Evolutionary conservation across 2,797 vertebrate species (phyloP), one percentile per base, ranked within the genome.

Genomic region (Manis pentadactyla): DNA sequence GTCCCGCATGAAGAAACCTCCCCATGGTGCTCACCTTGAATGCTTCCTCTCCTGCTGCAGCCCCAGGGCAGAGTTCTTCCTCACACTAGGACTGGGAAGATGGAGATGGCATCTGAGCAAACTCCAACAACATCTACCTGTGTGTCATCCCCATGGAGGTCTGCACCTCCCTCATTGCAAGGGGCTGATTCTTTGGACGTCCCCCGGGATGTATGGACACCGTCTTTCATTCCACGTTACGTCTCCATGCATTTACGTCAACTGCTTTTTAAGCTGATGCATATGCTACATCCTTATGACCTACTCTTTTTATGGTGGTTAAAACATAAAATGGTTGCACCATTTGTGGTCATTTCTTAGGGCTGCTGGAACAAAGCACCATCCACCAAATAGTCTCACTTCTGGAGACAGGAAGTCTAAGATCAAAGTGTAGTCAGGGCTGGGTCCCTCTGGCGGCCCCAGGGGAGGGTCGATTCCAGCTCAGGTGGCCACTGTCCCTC

Each of bases 341-440:
- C 23, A 4, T 31, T 10, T 82, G 55, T 37, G 51, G 8, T 49
- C 0, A 21, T 13, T 73, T 51, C 53, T 14, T 34, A 27, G n/a
- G 59, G 25, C 37, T 23, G 34, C 18, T 19, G 4, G 5, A 64
- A n/a, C 25, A 12, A 53, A 63, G 57, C 4, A 4, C 42, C 57
- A 6, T 46, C 46, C 46, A 46, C 46, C 2, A 46, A 46, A 46
- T 23, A 49, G 23, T 49, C 2, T 10, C 9, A 31, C 9, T n/a
- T 42, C 13, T n/a, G 14, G 74, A 79, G 29, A 15, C 34, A 18
- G 13, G 19, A 79, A 42, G 29, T 79, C 31, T 61, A 25, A 29
- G 21, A 27, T 29, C 5, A 7, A 59, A 5, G 23, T 37, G 25
- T 0, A 0, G 31, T 8, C 7, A 19, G 31, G n/a, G n/a, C 1